Evolutionary conservation across 1,140 invertebrate genomes (phyloP).

Genomic region (Drosophila ananassae): DNA sequence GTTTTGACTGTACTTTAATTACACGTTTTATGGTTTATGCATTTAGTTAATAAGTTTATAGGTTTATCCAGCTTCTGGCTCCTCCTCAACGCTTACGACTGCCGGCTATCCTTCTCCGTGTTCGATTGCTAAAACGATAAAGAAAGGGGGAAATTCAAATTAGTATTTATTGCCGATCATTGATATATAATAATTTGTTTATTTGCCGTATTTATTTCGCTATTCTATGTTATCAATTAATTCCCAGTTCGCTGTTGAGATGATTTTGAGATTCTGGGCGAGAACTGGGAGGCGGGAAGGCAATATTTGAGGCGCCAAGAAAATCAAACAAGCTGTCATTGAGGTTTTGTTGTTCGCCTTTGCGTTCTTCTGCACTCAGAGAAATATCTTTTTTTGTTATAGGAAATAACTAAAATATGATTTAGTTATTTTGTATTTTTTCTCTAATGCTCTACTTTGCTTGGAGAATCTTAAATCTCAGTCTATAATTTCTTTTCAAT

Average conservation of each 20-base stretch:
- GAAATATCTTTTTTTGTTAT: conserved; percentile 2
- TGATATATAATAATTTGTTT: conserved; percentile 39
- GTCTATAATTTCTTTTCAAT: not conserved
- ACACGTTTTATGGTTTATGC: conserved; percentile 30
- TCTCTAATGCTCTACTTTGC: not conserved
- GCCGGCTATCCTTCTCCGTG: conserved; percentile 67
- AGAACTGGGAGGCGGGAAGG: conserved; percentile 10
- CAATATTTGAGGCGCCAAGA: conserved; percentile 63
- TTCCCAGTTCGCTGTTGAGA: conserved; percentile 27
- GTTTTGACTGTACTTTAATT: conserved; percentile 71
- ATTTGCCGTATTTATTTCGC: conserved; percentile 34
- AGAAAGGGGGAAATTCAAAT: conserved; percentile 40
- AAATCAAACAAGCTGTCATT: conserved; percentile 64
- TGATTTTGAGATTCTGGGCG: not conserved
- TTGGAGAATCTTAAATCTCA: not conserved
- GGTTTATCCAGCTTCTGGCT: conserved; percentile 33
- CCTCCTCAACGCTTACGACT: not conserved
- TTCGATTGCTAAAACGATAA: conserved; percentile 63
- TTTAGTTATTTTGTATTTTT: not conserved
- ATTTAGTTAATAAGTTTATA: conserved; percentile 66
- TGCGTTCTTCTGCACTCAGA: conserved; percentile 7
- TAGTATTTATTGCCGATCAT: conserved; percentile 35
- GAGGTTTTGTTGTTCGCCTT: conserved; percentile 15
- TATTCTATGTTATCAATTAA: conserved; percentile 47
- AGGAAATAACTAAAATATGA: not conserved